Percentiles rank a stretch among this genome's conserved stretches.
phyloP scores from a whole-genome alignment of 2,113 vertebrate species.

The Seriola rivoliana region DNA sequence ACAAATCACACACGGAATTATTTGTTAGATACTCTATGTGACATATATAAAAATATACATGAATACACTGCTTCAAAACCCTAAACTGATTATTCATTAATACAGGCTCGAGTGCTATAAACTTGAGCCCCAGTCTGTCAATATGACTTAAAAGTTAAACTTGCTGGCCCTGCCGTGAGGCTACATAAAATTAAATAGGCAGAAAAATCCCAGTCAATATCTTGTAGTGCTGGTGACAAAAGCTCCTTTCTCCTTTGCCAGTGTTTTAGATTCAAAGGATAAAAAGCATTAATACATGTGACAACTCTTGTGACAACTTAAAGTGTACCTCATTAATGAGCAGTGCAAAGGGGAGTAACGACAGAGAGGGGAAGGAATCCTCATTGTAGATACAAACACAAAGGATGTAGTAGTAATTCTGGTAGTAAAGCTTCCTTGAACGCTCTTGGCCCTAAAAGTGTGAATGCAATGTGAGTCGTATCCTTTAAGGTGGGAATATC shows the following conservation, averaged over 20 bases:
- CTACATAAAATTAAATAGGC: too few species aligned
- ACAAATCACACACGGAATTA: background rate
- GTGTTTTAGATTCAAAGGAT: background rate
- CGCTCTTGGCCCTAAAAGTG: background rate
- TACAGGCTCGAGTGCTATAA: too few species aligned
- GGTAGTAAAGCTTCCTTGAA: background rate
- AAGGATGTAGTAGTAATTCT: background rate
- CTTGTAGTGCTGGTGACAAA: background rate
- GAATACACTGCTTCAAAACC: too few species aligned
- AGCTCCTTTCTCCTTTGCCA: slow-evolving; percentile 15
- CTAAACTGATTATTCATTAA: too few species aligned
- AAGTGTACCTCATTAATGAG: background rate
- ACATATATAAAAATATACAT: too few species aligned
- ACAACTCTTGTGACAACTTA: slow-evolving; percentile 27
- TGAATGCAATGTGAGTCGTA: background rate
- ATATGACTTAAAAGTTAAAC: background rate
- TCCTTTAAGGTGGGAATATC: background rate
- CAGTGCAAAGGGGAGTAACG: background rate
- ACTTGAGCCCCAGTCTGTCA: too few species aligned
- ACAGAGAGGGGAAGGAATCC: background rate
- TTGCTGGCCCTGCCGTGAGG: too few species aligned
- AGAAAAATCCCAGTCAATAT: background rate
- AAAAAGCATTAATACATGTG: slow-evolving; percentile 25
- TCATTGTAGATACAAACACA: background rate
- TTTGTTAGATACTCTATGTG: too few species aligned